Evolutionary conservation across 2,888 invertebrate genomes (phyloP).

Genomic region (Ormyrus pomaceus): DNA sequence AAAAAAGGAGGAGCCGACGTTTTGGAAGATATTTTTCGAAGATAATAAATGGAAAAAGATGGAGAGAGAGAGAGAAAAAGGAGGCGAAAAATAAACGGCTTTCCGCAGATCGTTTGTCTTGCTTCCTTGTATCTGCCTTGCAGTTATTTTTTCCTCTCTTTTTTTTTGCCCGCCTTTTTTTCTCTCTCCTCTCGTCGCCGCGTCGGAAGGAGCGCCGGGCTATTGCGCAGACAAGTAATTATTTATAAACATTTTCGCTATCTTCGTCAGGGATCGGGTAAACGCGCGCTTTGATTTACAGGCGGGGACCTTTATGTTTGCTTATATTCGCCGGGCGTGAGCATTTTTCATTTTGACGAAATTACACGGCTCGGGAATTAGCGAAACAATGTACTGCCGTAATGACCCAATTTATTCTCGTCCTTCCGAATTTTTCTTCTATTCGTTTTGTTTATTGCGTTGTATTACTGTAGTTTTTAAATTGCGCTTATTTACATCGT

Average conservation of each 20-base stretch:
- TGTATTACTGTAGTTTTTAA: too few species aligned
- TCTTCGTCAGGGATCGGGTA: conserved; percentile 23
- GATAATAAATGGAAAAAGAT: conserved; percentile 45
- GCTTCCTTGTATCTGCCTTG: neutral
- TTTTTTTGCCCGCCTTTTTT: too few species aligned
- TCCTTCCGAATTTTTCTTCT: too few species aligned
- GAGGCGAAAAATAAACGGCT: conserved; percentile 37
- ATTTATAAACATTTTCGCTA: conserved; percentile 42
- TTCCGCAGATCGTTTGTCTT: conserved; percentile 53
- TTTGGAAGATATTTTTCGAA: conserved; percentile 47
- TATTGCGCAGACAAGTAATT: conserved; percentile 45
- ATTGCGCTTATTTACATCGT: too few species aligned
- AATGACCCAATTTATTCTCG: conserved; percentile 32
- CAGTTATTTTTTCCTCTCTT: neutral
- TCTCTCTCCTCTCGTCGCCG: too few species aligned
- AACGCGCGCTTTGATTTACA: conserved; percentile 50
- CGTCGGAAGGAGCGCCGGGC: neutral
- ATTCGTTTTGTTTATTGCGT: too few species aligned
- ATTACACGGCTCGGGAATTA: conserved; percentile 38
- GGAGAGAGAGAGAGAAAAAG: neutral
- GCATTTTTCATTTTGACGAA: conserved; percentile 50
- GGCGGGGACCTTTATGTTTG: neutral
- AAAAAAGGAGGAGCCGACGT: conserved; percentile 6
- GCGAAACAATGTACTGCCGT: conserved; percentile 25
- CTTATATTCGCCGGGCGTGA: neutral